Evolutionary conservation across 2,888 invertebrate genomes (phyloP).

Genomic region (Himalopsyche anomala): DNA sequence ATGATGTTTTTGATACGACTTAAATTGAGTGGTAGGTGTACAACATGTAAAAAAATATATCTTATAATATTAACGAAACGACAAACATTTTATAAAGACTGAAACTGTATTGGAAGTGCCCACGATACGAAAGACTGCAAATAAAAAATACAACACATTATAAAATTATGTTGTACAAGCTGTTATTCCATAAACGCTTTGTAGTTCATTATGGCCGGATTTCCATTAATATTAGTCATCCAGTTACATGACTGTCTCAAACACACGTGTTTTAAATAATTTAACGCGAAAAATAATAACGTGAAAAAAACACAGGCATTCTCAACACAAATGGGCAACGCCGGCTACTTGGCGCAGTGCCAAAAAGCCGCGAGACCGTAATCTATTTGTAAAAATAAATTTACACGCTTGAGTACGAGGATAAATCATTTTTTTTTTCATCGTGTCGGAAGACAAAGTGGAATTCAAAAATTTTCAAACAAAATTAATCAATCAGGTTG

Average conservation of each 20-base stretch:
- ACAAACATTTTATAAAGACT: no score
- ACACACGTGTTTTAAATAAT: conserved; percentile 30
- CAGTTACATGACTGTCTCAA: conserved; percentile 25
- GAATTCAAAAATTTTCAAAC: conserved; percentile 30
- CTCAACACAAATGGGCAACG: conserved; percentile 27
- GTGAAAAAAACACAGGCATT: conserved; percentile 20
- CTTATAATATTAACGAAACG: no score
- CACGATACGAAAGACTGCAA: not conserved
- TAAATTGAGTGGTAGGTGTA: no score
- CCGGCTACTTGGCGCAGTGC: conserved; percentile 12
- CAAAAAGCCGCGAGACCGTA: conserved; percentile 17
- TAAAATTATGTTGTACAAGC: conserved; percentile 10
- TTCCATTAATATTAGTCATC: conserved; percentile 30
- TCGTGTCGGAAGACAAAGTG: conserved; percentile 26
- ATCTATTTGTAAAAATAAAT: conserved; percentile 34
- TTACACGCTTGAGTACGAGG: conserved; percentile 16
- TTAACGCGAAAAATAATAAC: conserved; percentile 34
- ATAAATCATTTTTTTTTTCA: conserved; percentile 24
- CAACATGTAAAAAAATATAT: no score
- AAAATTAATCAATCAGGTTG: conserved; percentile 22
- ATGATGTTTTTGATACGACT: no score
- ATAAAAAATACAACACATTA: conserved; percentile 11
- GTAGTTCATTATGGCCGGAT: conserved; percentile 29
- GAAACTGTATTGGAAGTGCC: no score
- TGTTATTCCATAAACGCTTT: conserved; percentile 34